phyloP scores from a whole-genome alignment of 1,140 invertebrate species.

The Pteromalus puparum region DNA sequence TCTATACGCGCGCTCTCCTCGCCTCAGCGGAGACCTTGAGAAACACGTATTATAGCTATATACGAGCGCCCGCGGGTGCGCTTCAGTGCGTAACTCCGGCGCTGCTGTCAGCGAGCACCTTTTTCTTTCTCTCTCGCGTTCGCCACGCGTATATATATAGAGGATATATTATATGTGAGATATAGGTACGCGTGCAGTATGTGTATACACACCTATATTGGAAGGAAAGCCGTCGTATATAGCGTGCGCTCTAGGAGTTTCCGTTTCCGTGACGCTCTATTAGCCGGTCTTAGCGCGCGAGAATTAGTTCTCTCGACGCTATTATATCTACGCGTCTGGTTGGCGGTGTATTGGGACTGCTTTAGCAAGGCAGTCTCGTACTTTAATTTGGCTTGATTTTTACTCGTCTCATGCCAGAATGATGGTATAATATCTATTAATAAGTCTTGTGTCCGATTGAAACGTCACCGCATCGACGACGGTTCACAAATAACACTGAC shows the following conservation, averaged over 20 bases:
- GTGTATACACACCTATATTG: neutral
- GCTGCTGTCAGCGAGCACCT: conserved; percentile 19
- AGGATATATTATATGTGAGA: no score
- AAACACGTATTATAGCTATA: conserved; percentile 19
- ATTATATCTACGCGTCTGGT: no score
- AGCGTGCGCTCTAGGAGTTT: neutral
- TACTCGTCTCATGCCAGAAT: no score
- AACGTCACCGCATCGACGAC: no score
- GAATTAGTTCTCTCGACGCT: neutral
- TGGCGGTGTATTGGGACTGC: neutral
- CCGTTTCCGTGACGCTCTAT: conserved; percentile 32
- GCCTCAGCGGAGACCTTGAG: conserved; percentile 20
- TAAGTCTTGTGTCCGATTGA: no score
- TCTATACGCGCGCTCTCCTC: neutral
- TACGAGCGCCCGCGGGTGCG: neutral
- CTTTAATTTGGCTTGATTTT: no score
- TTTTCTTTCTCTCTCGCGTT: neutral
- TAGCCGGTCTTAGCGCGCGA: neutral
- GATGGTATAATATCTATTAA: no score
- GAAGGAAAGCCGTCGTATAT: neutral
- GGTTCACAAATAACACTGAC: no score
- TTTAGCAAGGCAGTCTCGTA: neutral
- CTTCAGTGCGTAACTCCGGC: conserved; percentile 16
- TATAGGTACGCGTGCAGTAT: no score
- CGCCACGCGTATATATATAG: neutral